Evolutionary conservation across 1,140 invertebrate genomes (phyloP).

Genomic region (Rhyzopertha dominica): DNA sequence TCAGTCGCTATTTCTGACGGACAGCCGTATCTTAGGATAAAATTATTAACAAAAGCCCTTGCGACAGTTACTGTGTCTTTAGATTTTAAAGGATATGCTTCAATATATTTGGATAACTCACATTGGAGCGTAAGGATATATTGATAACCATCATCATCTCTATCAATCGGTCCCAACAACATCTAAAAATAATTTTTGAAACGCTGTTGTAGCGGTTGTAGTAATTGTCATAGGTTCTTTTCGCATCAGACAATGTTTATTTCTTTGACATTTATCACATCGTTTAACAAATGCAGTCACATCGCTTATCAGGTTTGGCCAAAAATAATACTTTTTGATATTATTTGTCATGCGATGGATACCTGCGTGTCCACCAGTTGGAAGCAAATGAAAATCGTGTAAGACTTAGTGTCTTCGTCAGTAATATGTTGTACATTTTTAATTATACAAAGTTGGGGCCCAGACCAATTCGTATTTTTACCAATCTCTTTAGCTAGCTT

Average conservation of each 20-base stretch:
- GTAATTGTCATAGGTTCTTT: constrained; percentile 18
- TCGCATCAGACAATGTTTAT: constrained; percentile 20
- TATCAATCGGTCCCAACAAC: constrained; percentile 21
- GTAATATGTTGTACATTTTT: too few species aligned
- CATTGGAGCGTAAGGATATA: constrained; percentile 22
- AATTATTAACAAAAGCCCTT: too few species aligned
- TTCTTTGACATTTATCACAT: constrained; percentile 23
- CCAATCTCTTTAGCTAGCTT: too few species aligned
- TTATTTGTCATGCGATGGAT: constrained; percentile 25
- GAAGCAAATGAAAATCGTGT: constrained; percentile 19
- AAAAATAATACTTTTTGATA: constrained; percentile 27
- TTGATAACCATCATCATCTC: constrained; percentile 20
- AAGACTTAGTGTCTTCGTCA: constrained; percentile 13
- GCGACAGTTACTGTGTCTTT: too few species aligned
- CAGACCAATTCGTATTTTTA: too few species aligned
- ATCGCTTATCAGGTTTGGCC: constrained; percentile 16
- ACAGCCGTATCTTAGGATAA: too few species aligned
- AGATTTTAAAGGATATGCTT: constrained; percentile 21
- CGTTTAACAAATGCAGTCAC: constrained; percentile 19
- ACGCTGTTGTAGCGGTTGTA: constrained; percentile 17
- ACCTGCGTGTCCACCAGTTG: constrained; percentile 26
- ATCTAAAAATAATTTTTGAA: constrained; percentile 24
- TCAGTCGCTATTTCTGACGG: too few species aligned
- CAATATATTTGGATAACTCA: constrained; percentile 23
- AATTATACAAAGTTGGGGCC: too few species aligned